A percentile compares a stretch with the other conserved stretches of the same genome.
phyloP scores from a whole-genome alignment of 2,113 vertebrate genomes.

The Alosa alosa region DNA sequence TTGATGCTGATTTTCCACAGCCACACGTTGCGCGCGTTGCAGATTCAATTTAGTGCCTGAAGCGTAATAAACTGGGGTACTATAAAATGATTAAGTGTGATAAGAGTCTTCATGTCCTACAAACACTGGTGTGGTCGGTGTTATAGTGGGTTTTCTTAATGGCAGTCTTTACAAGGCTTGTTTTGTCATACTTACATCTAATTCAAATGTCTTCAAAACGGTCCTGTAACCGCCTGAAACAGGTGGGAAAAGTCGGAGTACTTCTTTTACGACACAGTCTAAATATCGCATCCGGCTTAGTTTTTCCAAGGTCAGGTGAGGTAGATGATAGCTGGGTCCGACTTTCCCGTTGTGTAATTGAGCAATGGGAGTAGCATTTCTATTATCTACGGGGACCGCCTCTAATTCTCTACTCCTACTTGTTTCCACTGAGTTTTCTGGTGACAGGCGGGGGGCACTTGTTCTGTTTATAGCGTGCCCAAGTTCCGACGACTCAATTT shows the following conservation, averaged over 20 bases:
- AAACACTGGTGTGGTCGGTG: background rate
- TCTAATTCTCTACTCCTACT: background rate
- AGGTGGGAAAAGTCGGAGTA: slow-evolving; percentile 89
- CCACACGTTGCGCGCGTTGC: too few species aligned
- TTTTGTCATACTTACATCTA: slow-evolving; percentile 82
- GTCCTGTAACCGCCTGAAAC: slow-evolving; percentile 95
- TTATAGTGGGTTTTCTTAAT: background rate
- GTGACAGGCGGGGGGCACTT: background rate
- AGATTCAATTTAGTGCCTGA: too few species aligned
- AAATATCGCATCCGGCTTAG: slow-evolving; percentile 82
- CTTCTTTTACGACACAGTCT: slow-evolving; percentile 91
- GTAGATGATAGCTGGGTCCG: slow-evolving; percentile 30
- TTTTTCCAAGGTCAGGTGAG: slow-evolving; percentile 76
- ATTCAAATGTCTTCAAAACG: slow-evolving; percentile 87
- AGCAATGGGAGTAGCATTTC: slow-evolving; percentile 21
- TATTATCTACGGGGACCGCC: background rate
- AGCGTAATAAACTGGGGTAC: too few species aligned
- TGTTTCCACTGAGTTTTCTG: background rate
- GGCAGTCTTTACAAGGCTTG: background rate
- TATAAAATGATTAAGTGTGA: too few species aligned
- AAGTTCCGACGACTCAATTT: slow-evolving; percentile 79
- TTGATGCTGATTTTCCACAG: too few species aligned
- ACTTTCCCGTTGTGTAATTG: background rate
- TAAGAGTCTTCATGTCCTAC: background rate
- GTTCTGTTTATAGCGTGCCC: background rate